Conservation (phyloP, 1,140 invertebrate species). For the Drosophila subobscura region DNA sequence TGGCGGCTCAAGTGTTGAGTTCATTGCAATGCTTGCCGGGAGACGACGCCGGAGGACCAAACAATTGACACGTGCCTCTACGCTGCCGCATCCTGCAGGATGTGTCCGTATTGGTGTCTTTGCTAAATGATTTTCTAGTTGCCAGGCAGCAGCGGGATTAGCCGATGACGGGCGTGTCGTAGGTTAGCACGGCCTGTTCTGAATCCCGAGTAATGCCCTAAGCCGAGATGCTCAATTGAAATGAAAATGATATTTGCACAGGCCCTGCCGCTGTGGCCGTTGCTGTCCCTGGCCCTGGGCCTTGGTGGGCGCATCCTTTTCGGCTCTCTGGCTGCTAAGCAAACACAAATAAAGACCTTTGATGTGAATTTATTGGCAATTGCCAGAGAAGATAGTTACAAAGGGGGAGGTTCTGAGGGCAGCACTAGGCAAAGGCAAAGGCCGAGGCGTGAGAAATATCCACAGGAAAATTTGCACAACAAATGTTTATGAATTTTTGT, state of each 20-base stretch:
- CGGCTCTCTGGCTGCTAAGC: conserved; percentile 68
- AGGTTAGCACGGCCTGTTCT: conserved; percentile 49
- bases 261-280: conserved; percentile 42
- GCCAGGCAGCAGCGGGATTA: conserved; percentile 73
- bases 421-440: neutral
- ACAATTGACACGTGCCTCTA: conserved; percentile 70
- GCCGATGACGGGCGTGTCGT: conserved; percentile 77
- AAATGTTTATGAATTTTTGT: conserved; percentile 78
- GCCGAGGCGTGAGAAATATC: conserved; percentile 65
- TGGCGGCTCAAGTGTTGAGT: conserved; percentile 70
- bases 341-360: conserved; percentile 82
- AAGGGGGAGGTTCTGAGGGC: neutral
- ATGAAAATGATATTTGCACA: conserved; percentile 82
- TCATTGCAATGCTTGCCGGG: conserved; percentile 73
- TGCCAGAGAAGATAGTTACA: conserved; percentile 42
- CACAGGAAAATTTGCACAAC: conserved; percentile 73
- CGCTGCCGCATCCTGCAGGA: conserved; percentile 27
- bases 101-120: conserved; percentile 38
- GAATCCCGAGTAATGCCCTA: conserved; percentile 45
- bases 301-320: conserved; percentile 67
- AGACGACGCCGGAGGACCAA: conserved; percentile 24
- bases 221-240: conserved; percentile 74
- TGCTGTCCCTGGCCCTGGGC: conserved; percentile 8
- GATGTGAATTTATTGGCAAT: conserved; percentile 81
- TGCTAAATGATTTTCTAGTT: conserved; percentile 57